Evolutionary conservation across 2,797 vertebrate genomes (phyloP).

Genomic region (Lindbergichthys nudifrons): DNA sequence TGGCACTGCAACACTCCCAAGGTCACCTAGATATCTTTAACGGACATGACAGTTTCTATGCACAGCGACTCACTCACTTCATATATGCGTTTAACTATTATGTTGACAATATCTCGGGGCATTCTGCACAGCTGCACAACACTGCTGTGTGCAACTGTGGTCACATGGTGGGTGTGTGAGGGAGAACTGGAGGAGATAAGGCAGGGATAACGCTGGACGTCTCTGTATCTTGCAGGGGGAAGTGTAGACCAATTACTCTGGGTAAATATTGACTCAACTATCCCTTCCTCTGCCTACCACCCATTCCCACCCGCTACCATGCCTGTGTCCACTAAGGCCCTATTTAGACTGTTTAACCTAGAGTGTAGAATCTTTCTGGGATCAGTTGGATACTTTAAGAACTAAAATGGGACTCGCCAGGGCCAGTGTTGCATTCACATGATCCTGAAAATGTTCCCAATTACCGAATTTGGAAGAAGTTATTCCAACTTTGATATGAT

Average conservation of each 20-base stretch:
- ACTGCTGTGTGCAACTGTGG: slow-evolving; percentile 24
- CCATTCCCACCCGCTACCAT: slow-evolving; percentile 21
- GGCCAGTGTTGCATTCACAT: no score
- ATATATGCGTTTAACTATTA: slow-evolving; percentile 37
- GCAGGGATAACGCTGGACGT: slow-evolving; percentile 45
- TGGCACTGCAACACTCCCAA: slow-evolving; percentile 33
- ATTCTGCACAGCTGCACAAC: slow-evolving; percentile 32
- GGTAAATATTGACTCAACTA: slow-evolving; percentile 73
- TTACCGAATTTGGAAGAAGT: no score
- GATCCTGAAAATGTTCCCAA: no score
- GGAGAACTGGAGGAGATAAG: slow-evolving; percentile 55
- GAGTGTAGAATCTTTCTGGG: slow-evolving; percentile 6
- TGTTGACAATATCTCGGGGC: slow-evolving; percentile 19
- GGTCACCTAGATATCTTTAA: slow-evolving; percentile 51
- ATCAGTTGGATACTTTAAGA: slow-evolving; percentile 19
- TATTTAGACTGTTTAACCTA: slow-evolving; percentile 48
- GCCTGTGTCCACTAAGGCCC: slow-evolving; percentile 35
- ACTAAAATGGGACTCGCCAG: no score
- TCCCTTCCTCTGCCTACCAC: slow-evolving; percentile 45
- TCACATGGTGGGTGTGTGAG: slow-evolving; percentile 25
- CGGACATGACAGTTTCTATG: slow-evolving; percentile 27
- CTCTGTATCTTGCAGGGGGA: slow-evolving; percentile 56
- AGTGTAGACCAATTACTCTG: slow-evolving; percentile 73
- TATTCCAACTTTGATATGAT: no score
- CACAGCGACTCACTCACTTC: slow-evolving; percentile 5